A percentile compares a stretch with the other conserved stretches of the same genome.
These are phyloP conservation scores for Tiliacea aurago DNA, from an alignment of 2,888 invertebrate species.

Conservation along the genomic window DNA sequence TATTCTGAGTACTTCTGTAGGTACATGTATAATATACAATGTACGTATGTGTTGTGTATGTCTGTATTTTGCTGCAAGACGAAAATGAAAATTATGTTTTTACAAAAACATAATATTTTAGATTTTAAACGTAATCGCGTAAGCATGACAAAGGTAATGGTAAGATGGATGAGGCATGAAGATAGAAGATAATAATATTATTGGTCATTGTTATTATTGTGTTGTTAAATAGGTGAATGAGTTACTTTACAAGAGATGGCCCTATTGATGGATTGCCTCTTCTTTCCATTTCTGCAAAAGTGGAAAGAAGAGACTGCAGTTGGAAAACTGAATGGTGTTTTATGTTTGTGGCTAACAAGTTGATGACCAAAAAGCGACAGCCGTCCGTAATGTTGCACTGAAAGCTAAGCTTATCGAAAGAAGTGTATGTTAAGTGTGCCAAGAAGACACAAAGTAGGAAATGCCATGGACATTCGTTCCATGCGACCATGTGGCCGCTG, in stretches of 20 bases:
- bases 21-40: neutral
- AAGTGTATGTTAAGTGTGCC: too few relatives aligned
- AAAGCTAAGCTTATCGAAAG: too few relatives aligned
- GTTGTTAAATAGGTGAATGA: neutral
- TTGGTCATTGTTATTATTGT: too few relatives aligned
- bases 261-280: neutral
- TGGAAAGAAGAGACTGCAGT: neutral
- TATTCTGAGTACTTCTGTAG: neutral
- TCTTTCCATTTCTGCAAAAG: too few relatives aligned
- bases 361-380: neutral
- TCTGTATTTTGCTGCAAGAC: neutral
- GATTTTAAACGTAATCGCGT: neutral
- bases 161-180: neutral
- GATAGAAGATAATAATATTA: neutral
- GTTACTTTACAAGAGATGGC: neutral
- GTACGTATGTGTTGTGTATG: neutral
- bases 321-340: neutral
- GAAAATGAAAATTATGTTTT: neutral
- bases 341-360: neutral
- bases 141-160: neutral
- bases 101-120: too few relatives aligned
- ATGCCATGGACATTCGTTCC: neutral
- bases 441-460: neutral
- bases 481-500: too few relatives aligned
- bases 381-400: neutral